Percentiles rank a stretch among this genome's conserved stretches.
Conservation (phyloP, 2,888 invertebrate species). For the Phasia obesa region DNA sequence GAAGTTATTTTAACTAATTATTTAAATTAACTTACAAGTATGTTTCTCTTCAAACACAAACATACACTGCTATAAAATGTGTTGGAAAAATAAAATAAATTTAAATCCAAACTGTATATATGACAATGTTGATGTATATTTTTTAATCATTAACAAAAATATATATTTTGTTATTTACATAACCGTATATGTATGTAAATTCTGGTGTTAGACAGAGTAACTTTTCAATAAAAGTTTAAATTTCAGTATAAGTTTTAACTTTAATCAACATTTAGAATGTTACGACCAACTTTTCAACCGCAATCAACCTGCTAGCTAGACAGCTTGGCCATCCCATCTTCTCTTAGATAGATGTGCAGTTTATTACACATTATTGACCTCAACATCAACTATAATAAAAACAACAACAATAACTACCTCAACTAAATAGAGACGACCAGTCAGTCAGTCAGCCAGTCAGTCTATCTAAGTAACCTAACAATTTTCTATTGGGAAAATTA, state of each 20-base stretch:
- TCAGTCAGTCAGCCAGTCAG: too few species aligned
- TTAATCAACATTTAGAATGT: slow-evolving; percentile 26
- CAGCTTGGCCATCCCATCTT: slow-evolving; percentile 1
- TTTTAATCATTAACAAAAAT: too few species aligned
- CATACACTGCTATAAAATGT: too few species aligned
- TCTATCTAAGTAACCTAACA: not conserved
- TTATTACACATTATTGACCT: slow-evolving; percentile 67
- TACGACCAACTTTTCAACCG: slow-evolving; percentile 45
- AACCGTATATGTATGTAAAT: too few species aligned
- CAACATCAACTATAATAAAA: slow-evolving; percentile 32
- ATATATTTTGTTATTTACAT: not conserved
- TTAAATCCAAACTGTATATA: too few species aligned
- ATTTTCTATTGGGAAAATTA: slow-evolving; percentile 12
- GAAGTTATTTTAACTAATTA: too few species aligned
- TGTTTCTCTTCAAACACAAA: too few species aligned
- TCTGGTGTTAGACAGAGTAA: not conserved
- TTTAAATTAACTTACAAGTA: too few species aligned
- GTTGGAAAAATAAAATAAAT: too few species aligned
- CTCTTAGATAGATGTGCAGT: slow-evolving; percentile 30
- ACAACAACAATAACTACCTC: slow-evolving; percentile 16
- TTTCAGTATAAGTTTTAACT: not conserved
- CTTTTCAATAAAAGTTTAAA: not conserved
- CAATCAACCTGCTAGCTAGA: slow-evolving; percentile 44
- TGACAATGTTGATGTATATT: too few species aligned
- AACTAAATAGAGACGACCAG: slow-evolving; percentile 10